These are phyloP conservation scores for Fragum sueziense DNA, from an alignment of 2,888 invertebrate species.

Conservation along the genomic window DNA sequence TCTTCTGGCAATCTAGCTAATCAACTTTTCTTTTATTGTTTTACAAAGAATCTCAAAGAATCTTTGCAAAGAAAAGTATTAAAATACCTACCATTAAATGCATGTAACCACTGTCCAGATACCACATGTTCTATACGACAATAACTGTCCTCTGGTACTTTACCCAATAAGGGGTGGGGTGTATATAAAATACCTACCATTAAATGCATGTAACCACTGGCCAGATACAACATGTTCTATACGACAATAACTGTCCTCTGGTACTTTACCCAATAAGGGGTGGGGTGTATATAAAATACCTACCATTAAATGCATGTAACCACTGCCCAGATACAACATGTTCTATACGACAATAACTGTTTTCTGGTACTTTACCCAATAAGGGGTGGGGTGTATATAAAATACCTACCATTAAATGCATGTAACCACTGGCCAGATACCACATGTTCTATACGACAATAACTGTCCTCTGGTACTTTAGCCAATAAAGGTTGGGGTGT, in stretches of 20 bases:
- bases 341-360: conserved; percentile 79
- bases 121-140: conserved; percentile 80
- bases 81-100: conserved; percentile 68
- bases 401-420: conserved; percentile 70
- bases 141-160: conserved; percentile 77
- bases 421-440: conserved; percentile 80
- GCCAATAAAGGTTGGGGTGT: no score
- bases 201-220: conserved; percentile 78
- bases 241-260: conserved; percentile 78
- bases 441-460: conserved; percentile 80
- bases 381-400: no score
- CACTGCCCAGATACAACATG: conserved; percentile 79
- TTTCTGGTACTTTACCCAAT: conserved; percentile 73
- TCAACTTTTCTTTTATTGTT: no score
- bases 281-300: no score
- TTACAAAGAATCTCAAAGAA: no score
- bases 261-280: conserved; percentile 72
- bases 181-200: conserved; percentile 69
- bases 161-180: no score
- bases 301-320: conserved; percentile 78
- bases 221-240: conserved; percentile 80
- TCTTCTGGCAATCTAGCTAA: conserved; percentile 74
- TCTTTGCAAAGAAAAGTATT: no score
- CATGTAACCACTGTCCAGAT: conserved; percentile 79
- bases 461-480: conserved; percentile 77